Conservation (phyloP, 2,888 invertebrate genomes). For the Pristionchus entomophagus region DNA sequence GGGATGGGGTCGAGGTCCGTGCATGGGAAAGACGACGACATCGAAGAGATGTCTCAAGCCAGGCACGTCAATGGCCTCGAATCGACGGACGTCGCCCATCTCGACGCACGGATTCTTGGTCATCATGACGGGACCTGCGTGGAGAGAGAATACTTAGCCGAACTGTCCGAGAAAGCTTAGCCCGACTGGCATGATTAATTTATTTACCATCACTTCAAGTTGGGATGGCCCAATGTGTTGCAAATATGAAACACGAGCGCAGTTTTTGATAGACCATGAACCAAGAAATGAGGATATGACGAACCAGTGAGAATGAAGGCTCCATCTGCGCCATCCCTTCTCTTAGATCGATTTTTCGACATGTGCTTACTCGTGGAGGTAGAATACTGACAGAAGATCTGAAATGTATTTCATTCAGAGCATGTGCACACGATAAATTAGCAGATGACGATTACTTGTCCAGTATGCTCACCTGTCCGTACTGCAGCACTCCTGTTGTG, state of each 20-base stretch:
- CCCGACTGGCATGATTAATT: no score
- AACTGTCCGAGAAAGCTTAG: no score
- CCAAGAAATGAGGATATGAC: no score
- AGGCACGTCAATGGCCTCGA: conserved; percentile 71
- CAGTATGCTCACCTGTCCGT: conserved; percentile 65
- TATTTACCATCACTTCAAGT: no score
- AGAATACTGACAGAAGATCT: conserved; percentile 70
- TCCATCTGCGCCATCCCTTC: not conserved
- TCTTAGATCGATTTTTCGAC: not conserved
- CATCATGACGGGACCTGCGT: conserved; percentile 75
- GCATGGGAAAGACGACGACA: conserved; percentile 77
- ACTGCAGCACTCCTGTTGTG: conserved; percentile 68
- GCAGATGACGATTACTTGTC: no score
- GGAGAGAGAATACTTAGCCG: no score
- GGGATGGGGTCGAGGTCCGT: conserved; percentile 77
- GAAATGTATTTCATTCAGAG: not conserved
- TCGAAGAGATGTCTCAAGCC: conserved; percentile 74
- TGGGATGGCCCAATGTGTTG: no score
- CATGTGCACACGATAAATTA: no score
- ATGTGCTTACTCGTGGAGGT: conserved; percentile 50
- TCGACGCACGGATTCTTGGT: conserved; percentile 78
- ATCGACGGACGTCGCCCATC: conserved; percentile 77
- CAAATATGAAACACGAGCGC: no score
- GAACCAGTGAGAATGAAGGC: conserved; percentile 57
- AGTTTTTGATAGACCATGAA: no score